Evolutionary conservation across 2,888 invertebrate genomes (phyloP), one percentile per base, ranked within the genome.

Genomic region (Dryadula phaetusa): DNA sequence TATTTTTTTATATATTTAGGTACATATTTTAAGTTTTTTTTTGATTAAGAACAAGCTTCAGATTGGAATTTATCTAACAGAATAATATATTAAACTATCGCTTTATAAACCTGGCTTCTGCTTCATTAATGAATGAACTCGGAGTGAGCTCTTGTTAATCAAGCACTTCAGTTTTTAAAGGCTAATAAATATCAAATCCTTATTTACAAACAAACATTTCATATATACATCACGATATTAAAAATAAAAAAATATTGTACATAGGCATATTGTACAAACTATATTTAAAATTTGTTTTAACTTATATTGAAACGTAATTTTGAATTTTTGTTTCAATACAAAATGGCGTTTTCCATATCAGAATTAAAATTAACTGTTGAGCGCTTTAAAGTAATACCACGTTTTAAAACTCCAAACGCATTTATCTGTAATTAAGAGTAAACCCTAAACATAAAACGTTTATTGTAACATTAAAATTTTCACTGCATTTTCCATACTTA

Each of bases 261-360:
- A 44, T 44, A 18, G 42, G 7, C 42, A 8, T 7, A 16, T n/a
- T 44, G 42, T 44, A 44, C n/a, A 44, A 22, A 8, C 20, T 47
- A 22, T 47, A 22, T 20, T 47, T 22, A 12, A 14, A 14, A 16
- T 12, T 18, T 10, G 5, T 34, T 20, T 14, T 20, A 54, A 18
- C 82, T 80, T 81, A 83, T 2, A 28, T 44, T 18, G 16, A 14
- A 18, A 16, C 10, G 7, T 44, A n/a, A 56, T 56, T 56, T 47
- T 25, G 25, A 37, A 18, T 10, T 16, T 18, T 34, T 20, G 16
- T 46, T 37, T 64, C 49, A 40, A 25, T n/a, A 12, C n/a, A 16
- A 6, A 47, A 14, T 22, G n/a, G 22, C 18, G 37, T 63, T 53
- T 28, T 42, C 28, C 37, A 40, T 47, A 64, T 20, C 37, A 28